Conservation (phyloP, 2,113 vertebrate genomes). For the Anser cygnoides region DNA sequence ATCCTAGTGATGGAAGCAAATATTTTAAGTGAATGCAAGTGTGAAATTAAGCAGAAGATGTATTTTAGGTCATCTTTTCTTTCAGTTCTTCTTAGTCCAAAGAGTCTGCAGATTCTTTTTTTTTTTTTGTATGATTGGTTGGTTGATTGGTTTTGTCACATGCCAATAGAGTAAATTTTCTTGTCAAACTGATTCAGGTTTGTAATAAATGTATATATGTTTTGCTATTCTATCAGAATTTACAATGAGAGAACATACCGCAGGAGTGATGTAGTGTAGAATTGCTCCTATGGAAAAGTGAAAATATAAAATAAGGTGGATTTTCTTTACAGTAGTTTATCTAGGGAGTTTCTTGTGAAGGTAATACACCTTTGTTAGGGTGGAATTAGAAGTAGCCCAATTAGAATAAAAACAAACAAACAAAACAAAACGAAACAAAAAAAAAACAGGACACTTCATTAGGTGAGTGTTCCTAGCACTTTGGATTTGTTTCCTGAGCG, state of each 20-base stretch:
- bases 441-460: background rate
- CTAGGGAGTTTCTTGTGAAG: background rate
- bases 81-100: background rate
- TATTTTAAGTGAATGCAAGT: background rate
- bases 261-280: background rate
- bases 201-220: background rate
- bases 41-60: background rate
- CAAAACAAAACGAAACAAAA: too few species aligned
- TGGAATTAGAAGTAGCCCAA: background rate
- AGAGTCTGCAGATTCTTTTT: background rate
- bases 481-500: background rate
- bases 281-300: background rate
- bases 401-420: background rate
- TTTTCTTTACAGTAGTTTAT: background rate
- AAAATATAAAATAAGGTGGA: background rate
- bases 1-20: background rate
- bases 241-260: background rate
- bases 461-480: background rate
- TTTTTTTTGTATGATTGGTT: background rate
- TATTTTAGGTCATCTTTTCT: background rate
- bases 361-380: background rate
- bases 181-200: background rate
- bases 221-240: background rate
- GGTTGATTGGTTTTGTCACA: background rate
- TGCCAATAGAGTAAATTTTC: background rate